Conservation (phyloP, 2,888 invertebrate species). For the Cancer borealis region DNA sequence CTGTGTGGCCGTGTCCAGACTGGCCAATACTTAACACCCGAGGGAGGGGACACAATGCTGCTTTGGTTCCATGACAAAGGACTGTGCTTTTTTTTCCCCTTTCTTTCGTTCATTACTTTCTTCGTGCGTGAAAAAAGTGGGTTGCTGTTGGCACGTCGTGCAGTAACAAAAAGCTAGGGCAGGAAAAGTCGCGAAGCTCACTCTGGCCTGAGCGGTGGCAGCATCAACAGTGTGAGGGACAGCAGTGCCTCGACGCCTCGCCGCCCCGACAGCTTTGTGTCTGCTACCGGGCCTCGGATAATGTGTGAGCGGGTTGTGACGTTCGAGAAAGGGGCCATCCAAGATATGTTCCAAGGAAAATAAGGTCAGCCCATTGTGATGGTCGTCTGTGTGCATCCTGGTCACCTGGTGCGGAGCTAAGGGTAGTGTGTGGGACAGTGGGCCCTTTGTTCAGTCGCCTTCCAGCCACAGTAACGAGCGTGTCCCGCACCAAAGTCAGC, state of each 20-base stretch:
- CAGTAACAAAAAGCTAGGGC: not conserved
- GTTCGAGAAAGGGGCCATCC: not conserved
- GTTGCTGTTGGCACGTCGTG: not conserved
- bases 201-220: not conserved
- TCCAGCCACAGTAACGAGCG: no score
- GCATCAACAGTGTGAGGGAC: not conserved
- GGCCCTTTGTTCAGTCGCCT: no score
- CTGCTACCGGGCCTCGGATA: not conserved
- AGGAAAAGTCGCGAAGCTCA: not conserved
- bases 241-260: not conserved
- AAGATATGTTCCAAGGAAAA: not conserved
- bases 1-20: not conserved
- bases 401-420: no score
- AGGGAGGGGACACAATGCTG: not conserved
- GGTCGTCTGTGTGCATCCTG: no score
- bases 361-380: no score
- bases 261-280: not conserved
- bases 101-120: not conserved
- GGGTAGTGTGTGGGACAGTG: no score
- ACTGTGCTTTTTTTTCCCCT: not conserved
- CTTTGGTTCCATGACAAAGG: not conserved
- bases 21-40: not conserved
- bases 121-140: conserved; percentile 1
- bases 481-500: no score
- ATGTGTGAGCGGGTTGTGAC: not conserved